These are phyloP conservation scores for Hydrophis major DNA, from an alignment of 2,797 vertebrate species.

Conservation along the genomic window DNA sequence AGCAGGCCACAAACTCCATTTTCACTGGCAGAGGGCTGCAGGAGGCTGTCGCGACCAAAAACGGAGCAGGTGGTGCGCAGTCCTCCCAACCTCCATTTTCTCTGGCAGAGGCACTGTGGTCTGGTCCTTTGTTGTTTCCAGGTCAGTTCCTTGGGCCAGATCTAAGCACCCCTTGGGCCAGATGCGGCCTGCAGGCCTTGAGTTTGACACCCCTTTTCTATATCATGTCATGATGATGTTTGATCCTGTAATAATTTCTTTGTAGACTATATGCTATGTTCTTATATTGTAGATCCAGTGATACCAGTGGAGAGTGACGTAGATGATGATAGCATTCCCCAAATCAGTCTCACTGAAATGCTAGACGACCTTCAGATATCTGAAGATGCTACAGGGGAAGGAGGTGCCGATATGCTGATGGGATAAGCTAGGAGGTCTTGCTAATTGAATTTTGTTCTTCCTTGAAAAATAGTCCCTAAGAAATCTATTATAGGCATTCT, in stretches of 20 bases:
- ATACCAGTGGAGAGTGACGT: slow-evolving; percentile 92
- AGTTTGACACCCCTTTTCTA: neutral
- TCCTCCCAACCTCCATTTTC: too few species aligned
- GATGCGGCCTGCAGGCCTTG: too few species aligned
- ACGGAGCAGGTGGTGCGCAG: too few species aligned
- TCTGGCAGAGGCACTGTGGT: too few species aligned
- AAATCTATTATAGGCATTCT: neutral
- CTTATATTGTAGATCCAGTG: slow-evolving; percentile 74
- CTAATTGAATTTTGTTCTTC: neutral
- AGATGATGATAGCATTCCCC: slow-evolving; percentile 89
- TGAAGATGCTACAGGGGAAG: slow-evolving; percentile 87
- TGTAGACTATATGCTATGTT: neutral
- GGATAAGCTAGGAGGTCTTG: slow-evolving; percentile 37
- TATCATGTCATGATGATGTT: neutral
- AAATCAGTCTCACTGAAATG: slow-evolving; percentile 92
- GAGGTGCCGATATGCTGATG: slow-evolving; percentile 93
- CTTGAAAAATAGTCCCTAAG: neutral
- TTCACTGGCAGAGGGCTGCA: too few species aligned
- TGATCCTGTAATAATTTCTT: neutral
- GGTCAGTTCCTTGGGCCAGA: too few species aligned
- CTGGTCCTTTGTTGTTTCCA: too few species aligned
- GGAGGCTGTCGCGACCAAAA: too few species aligned
- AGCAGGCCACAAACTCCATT: too few species aligned
- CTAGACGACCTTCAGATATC: slow-evolving; percentile 91
- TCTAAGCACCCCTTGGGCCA: too few species aligned